Conservation (phyloP, 2,113 vertebrate genomes). For the Pteruthius melanotis region DNA sequence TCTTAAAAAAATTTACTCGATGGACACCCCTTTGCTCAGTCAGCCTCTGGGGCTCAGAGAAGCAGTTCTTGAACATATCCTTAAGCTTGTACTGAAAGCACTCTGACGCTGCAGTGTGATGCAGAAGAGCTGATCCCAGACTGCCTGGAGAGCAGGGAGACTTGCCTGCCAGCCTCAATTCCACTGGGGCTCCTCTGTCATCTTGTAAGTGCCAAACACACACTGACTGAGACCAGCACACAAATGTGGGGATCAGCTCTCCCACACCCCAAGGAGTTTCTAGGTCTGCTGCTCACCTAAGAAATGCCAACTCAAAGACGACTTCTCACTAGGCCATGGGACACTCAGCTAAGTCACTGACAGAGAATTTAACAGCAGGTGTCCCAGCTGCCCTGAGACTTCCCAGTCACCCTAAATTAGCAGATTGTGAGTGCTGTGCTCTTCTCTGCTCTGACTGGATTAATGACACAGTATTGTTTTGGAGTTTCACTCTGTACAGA, state of each 20-base stretch:
- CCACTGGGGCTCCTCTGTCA: background rate
- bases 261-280: background rate
- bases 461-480: background rate
- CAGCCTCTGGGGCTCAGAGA: background rate
- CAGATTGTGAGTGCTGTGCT: background rate
- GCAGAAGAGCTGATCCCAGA: background rate
- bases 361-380: background rate
- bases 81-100: background rate
- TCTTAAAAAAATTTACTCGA: background rate
- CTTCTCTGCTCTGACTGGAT: background rate
- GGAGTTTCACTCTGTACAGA: background rate
- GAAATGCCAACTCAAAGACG: rapidly evolving
- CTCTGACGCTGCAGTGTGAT: too few relatives aligned
- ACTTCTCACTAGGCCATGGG: rapidly evolving
- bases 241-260: background rate
- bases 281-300: background rate
- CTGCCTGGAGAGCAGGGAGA: too few relatives aligned
- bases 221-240: rapidly evolving
- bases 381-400: background rate
- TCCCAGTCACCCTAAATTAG: background rate
- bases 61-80: background rate
- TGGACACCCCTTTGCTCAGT: background rate
- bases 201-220: rapidly evolving
- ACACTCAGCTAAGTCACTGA: background rate
- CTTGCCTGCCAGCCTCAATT: background rate